These are phyloP conservation scores for Morinoia aosen DNA, from an alignment of 2,888 invertebrate species.

Conservation along the genomic window DNA sequence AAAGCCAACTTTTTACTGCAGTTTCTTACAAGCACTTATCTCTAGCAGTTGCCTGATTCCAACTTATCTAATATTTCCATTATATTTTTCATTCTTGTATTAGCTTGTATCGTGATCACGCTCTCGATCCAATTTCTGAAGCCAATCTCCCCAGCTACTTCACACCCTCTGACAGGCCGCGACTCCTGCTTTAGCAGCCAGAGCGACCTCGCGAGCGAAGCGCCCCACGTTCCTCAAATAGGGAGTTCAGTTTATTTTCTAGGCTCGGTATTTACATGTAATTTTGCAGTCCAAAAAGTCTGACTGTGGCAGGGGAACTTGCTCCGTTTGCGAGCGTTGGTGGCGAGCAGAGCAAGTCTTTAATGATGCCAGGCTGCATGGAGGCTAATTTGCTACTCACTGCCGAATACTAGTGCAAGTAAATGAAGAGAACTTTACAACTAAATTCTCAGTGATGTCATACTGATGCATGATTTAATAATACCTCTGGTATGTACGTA, in stretches of 20 bases:
- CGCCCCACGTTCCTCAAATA: constrained; percentile 11
- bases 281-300: constrained; percentile 36
- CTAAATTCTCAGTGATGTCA: no score
- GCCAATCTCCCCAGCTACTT: not conserved
- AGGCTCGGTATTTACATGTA: constrained; percentile 46
- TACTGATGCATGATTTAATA: no score
- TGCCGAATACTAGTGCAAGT: not conserved
- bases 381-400: not conserved
- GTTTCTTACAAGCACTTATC: no score
- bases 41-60: no score
- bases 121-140: not conserved
- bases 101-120: not conserved
- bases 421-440: not conserved
- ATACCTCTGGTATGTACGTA: no score
- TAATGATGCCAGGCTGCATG: not conserved
- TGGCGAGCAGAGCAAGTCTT: not conserved
- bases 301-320: not conserved
- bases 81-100: not conserved
- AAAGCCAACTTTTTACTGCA: no score
- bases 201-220: not conserved
- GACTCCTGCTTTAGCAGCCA: not conserved
- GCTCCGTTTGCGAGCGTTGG: not conserved
- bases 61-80: no score
- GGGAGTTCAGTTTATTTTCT: constrained; percentile 26
- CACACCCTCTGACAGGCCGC: not conserved